A percentile compares a stretch with the other conserved stretches of the same genome.
phyloP scores from a whole-genome alignment of 2,888 invertebrate genomes.

The Eueremaeus valkanovi region DNA sequence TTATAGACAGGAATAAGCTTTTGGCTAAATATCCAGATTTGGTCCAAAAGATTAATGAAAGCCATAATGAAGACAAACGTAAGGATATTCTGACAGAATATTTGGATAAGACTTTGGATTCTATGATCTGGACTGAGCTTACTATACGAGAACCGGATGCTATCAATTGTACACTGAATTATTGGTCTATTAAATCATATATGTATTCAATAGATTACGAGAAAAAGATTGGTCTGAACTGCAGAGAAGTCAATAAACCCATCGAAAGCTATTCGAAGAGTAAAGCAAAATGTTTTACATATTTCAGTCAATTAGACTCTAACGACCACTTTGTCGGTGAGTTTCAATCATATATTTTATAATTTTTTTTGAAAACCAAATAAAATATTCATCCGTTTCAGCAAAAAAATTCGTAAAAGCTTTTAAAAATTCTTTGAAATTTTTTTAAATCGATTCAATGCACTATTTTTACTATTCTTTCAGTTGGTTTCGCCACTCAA shows the following conservation, averaged over 20 bases:
- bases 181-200: neutral
- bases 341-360: neutral
- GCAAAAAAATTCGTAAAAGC: too few relatives aligned
- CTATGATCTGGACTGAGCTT: neutral
- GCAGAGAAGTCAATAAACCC: neutral
- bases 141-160: neutral
- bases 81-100: neutral
- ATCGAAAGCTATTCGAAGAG: neutral
- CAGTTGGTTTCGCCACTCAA: too few relatives aligned
- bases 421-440: too few relatives aligned
- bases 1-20: neutral
- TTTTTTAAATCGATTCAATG: too few relatives aligned
- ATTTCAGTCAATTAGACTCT: neutral
- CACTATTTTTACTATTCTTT: too few relatives aligned
- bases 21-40: neutral
- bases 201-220: neutral
- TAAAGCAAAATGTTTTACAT: conserved; percentile 13
- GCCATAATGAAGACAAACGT: neutral
- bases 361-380: neutral
- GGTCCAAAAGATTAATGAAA: neutral
- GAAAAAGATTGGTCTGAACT: neutral
- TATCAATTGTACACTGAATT: neutral
- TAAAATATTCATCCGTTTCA: too few relatives aligned
- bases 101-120: conserved; percentile 1
- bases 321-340: neutral